phyloP scores from a whole-genome alignment of 92 coral and sea anemone genomes.

The Pocillopora meandrina region DNA sequence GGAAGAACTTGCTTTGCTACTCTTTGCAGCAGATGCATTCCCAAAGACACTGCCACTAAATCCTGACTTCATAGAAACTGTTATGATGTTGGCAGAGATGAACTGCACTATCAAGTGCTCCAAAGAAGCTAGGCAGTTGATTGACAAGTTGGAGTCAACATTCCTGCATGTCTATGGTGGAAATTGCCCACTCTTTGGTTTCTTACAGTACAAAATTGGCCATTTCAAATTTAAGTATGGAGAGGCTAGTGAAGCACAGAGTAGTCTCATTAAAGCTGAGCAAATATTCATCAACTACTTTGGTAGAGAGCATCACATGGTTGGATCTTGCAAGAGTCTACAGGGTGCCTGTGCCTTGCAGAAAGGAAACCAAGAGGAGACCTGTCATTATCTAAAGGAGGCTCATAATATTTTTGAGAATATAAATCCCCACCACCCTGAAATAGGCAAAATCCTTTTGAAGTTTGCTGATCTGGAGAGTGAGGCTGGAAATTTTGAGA shows the following conservation, averaged over 20 bases:
- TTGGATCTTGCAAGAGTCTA: constrained; percentile 13
- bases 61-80: constrained; percentile 17
- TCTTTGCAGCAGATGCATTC: not conserved
- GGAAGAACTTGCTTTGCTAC: not conserved
- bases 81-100: constrained; percentile 3
- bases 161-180: not conserved
- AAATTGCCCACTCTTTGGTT: constrained; percentile 10
- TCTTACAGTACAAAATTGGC: constrained; percentile 14
- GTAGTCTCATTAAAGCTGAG: not conserved
- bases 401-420: not conserved
- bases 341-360: constrained; percentile 20
- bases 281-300: not conserved
- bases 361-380: not conserved
- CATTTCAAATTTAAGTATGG: constrained; percentile 6
- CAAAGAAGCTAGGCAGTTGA: constrained; percentile 11
- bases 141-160: not conserved
- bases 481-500: constrained; percentile 6
- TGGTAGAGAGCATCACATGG: constrained; percentile 12
- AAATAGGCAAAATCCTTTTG: constrained; percentile 16
- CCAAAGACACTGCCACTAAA: not conserved
- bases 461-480: not conserved
- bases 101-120: not conserved
- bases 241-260: constrained; percentile 1
- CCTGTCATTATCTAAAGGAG: not conserved
- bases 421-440: constrained; percentile 1